Percentiles rank a stretch among this genome's conserved stretches.
These are phyloP conservation scores for Ephialtes manifestator DNA, from an alignment of 2,888 invertebrate genomes.

Conservation along the genomic window DNA sequence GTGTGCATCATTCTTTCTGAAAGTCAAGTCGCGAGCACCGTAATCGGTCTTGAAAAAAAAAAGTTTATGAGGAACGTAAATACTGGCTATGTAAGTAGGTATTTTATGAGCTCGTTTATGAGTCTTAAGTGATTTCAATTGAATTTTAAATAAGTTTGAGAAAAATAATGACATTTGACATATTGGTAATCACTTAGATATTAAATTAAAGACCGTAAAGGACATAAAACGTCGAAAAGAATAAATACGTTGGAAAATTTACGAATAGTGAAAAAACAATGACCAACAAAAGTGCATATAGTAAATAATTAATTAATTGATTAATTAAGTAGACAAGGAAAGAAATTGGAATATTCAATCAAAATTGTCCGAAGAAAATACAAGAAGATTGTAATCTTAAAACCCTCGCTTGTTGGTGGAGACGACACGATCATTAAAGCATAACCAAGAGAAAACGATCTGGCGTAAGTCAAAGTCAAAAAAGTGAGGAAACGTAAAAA, in stretches of 20 bases:
- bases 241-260: too few species aligned
- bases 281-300: too few species aligned
- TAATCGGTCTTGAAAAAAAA: neutral
- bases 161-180: neutral
- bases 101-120: neutral
- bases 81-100: neutral
- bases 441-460: neutral
- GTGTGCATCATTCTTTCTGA: slow-evolving; percentile 57
- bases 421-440: neutral
- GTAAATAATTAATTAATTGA: too few species aligned
- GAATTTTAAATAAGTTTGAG: neutral
- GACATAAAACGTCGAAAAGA: too few species aligned
- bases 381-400: too few species aligned
- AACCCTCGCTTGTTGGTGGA: too few species aligned
- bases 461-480: too few species aligned
- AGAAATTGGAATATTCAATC: neutral
- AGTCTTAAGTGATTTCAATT: neutral
- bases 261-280: too few species aligned
- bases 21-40: neutral
- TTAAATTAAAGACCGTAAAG: neutral
- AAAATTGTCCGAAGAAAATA: neutral
- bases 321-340: neutral
- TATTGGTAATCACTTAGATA: neutral
- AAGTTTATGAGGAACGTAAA: neutral
- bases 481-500: too few species aligned